A percentile compares a stretch with the other conserved stretches of the same genome.
Evolutionary conservation across 2,113 vertebrate species (phyloP).

Genomic region (Arenaria interpres): DNA sequence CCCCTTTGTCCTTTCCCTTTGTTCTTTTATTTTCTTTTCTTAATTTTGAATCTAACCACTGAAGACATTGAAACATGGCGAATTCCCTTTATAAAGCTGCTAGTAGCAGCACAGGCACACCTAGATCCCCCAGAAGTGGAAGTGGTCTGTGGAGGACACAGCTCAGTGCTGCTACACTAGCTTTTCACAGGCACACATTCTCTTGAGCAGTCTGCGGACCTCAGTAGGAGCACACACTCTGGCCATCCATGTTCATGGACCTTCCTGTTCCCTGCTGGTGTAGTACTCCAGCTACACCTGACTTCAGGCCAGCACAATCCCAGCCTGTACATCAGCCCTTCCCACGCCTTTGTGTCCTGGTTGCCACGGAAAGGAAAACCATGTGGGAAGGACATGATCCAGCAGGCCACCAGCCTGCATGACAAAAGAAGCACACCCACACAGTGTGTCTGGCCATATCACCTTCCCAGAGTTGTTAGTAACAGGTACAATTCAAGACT

Average conservation of each 20-base stretch:
- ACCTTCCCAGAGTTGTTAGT: background rate
- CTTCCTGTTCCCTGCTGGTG: background rate
- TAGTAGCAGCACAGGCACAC: background rate
- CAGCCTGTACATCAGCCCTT: background rate
- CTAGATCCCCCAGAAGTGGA: background rate
- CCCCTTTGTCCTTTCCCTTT: too few relatives aligned
- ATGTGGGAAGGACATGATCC: background rate
- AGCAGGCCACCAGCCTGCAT: background rate
- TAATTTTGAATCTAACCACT: background rate
- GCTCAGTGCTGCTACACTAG: background rate
- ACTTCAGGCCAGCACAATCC: background rate
- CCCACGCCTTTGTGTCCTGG: background rate
- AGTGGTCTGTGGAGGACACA: rapidly evolving
- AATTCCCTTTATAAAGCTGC: background rate
- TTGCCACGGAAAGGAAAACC: background rate
- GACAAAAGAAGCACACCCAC: background rate
- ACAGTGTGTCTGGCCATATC: background rate
- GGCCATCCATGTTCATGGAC: background rate
- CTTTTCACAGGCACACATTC: background rate
- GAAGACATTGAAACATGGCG: background rate
- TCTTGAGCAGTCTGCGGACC: background rate
- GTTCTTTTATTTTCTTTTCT: background rate
- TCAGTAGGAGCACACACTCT: background rate
- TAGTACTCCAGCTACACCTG: background rate
- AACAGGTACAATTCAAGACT: background rate